Percentiles rank a stretch among this genome's conserved stretches.
phyloP scores from a whole-genome alignment of 2,113 vertebrate genomes.

The Indicator maculatus region DNA sequence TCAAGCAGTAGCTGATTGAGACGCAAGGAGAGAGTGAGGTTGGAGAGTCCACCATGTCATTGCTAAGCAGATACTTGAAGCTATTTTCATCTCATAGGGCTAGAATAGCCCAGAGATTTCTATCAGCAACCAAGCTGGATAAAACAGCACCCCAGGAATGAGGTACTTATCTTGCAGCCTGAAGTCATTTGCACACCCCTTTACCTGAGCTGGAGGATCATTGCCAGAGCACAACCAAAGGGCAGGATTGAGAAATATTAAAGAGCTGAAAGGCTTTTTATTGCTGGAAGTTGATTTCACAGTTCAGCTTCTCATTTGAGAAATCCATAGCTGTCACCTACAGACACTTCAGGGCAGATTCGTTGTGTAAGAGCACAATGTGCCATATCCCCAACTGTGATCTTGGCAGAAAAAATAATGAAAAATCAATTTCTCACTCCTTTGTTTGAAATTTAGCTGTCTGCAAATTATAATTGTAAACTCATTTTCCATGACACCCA shows the following conservation, averaged over 20 bases:
- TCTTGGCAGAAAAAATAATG: background rate
- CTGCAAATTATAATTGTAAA: background rate
- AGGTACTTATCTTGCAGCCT: background rate
- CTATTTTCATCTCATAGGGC: background rate
- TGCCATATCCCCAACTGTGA: background rate
- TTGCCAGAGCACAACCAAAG: background rate
- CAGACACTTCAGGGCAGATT: background rate
- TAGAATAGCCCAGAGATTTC: background rate
- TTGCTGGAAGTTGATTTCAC: background rate
- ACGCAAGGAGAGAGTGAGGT: background rate
- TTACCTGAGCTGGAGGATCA: background rate
- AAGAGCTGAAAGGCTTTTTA: conserved; percentile 27
- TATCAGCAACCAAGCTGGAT: background rate
- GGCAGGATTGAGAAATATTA: background rate
- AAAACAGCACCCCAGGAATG: background rate
- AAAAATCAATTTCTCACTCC: background rate
- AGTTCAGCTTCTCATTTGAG: background rate
- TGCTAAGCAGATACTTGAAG: background rate
- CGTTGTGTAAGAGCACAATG: background rate
- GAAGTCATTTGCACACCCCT: background rate
- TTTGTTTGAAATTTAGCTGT: background rate
- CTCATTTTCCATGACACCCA: background rate
- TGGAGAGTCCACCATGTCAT: background rate
- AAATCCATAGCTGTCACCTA: background rate
- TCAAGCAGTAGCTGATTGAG: background rate